These are phyloP conservation scores for Macropus fuliginosus DNA, from an alignment of 2,797 vertebrate species.

Conservation along the genomic window DNA sequence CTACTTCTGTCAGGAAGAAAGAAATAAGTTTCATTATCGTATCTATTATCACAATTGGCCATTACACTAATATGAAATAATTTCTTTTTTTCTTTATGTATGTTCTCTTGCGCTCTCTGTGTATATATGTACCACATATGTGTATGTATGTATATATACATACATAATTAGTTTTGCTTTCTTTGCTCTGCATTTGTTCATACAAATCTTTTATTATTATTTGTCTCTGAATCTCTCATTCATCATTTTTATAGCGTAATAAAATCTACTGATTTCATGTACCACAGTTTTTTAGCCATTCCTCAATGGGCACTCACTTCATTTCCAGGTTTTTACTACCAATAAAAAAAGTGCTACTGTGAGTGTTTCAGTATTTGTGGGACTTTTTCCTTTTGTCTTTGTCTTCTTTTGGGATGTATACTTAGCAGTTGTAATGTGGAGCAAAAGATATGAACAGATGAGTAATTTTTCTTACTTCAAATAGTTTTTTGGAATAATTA, in stretches of 20 bases:
- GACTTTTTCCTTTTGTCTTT: neutral
- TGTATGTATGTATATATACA: too few species aligned
- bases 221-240: neutral
- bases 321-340: neutral
- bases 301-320: neutral
- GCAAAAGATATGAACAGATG: neutral
- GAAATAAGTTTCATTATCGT: neutral
- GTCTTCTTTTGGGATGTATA: neutral
- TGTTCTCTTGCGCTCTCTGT: neutral
- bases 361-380: neutral
- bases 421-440: neutral
- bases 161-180: neutral
- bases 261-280: neutral
- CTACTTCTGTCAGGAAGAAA: neutral
- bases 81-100: neutral
- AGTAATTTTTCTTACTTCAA: neutral
- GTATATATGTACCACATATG: too few species aligned
- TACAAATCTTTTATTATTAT: neutral
- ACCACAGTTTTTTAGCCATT: neutral
- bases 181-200: neutral
- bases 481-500: neutral
- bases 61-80: neutral
- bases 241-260: neutral
- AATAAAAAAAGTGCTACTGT: neutral
- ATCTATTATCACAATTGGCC: neutral